Conservation (phyloP, 2,113 vertebrate genomes). For the Stegastes partitus region DNA sequence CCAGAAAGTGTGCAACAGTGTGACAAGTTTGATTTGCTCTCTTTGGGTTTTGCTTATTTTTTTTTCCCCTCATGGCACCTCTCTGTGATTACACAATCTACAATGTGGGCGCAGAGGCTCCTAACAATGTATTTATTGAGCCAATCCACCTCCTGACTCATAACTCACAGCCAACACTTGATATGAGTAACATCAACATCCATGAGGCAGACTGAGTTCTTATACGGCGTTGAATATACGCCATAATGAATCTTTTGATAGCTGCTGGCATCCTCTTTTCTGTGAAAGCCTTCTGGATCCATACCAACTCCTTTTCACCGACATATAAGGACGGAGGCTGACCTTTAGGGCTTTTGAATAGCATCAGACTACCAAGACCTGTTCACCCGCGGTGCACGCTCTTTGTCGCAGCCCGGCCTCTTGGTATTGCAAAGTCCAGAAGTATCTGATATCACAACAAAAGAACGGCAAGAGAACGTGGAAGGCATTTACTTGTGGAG, state of each 20-base stretch:
- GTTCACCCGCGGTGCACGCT: slow-evolving; percentile 61
- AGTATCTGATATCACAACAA: slow-evolving; percentile 70
- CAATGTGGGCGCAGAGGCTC: slow-evolving; percentile 4
- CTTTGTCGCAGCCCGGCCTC: slow-evolving; percentile 64
- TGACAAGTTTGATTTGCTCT: slow-evolving; percentile 7
- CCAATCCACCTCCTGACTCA: slow-evolving; percentile 40
- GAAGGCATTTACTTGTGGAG: slow-evolving; percentile 62
- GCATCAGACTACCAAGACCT: slow-evolving; percentile 41
- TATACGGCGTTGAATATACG: slow-evolving; percentile 32
- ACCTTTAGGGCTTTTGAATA: slow-evolving; percentile 72
- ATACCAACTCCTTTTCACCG: slow-evolving; percentile 58
- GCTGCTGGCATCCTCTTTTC: slow-evolving; percentile 31
- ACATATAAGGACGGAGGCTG: slow-evolving; percentile 43
- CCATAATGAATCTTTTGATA: slow-evolving; percentile 52
- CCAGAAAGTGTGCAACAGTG: not conserved
- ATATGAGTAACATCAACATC: slow-evolving; percentile 49
- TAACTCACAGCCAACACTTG: slow-evolving; percentile 52
- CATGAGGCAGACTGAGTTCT: slow-evolving; percentile 31
- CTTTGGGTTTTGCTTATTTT: not conserved
- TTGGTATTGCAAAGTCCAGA: slow-evolving; percentile 47
- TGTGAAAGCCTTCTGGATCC: slow-evolving; percentile 65
- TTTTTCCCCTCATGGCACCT: not conserved
- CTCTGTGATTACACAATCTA: slow-evolving; percentile 34
- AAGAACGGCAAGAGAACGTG: slow-evolving; percentile 66
- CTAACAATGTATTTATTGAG: slow-evolving; percentile 45